Base-by-base conservation (phyloP, 2,797 vertebrate species). In the Sebastes nivosus region DNA sequence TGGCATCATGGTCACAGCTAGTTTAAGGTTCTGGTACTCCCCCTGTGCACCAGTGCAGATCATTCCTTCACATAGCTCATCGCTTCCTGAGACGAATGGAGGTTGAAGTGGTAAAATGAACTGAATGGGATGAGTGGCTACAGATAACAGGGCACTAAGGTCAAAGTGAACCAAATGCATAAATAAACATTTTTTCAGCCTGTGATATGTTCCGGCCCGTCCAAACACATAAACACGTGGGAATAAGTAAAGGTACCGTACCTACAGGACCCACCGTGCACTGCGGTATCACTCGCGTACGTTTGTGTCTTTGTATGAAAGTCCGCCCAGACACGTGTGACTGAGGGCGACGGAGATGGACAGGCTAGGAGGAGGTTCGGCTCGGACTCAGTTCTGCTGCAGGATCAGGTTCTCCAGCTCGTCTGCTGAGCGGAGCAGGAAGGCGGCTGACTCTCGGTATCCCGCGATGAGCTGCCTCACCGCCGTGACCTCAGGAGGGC, bases 351-450 rank as follows among this genome's bases (percentile, higher is more conserved):
- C 75, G 42, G 50, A 80, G 83, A 77, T 58, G 77, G 85, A 86
- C 86, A 85, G 91, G 79, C 90, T 50, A 12, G 64, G 63, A 65
- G 79, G 29, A 61, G 88, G 82, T 72, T 84, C 66, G 85, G 87
- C 86, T 87, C 52, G 22, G 83, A 76, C 89, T 99, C 97, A 99
- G 97, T 99, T 99, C 96, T 99, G 99, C 95, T 99, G 98, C 93
- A 99, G 96, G 95, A 99, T 99, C 95, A 99, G 98, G 96, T 98
- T 99, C 94, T 99, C 99, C 93, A 99, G 97, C 97, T 99, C 99
- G 3, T 99, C 99, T 3, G 98, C 99, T 0, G 99, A 99, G 74
- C 98, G 98, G n/a, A 99, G 97, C 92, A 99, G 96, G 93, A 99
- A 99, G 52, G 99, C 98, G 0, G 99, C 98, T 0, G 98, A 99